Evolutionary conservation across 2,113 vertebrate genomes (phyloP).

Genomic region (Hippocampus abdominalis): DNA sequence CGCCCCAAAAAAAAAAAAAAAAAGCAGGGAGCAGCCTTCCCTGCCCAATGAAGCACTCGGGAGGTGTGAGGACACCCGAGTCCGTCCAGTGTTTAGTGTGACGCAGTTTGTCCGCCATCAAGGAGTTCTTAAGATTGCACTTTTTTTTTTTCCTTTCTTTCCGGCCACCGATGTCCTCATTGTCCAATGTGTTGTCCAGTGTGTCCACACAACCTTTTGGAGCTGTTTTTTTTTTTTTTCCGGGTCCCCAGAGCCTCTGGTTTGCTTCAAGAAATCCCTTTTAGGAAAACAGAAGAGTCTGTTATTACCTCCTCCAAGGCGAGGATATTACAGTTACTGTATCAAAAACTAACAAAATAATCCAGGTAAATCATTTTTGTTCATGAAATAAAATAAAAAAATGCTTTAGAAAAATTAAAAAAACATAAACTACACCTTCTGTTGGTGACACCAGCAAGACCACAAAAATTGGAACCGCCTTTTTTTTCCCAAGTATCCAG

Average conservation of each 20-base stretch:
- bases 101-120: conserved; percentile 23
- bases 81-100: conserved; percentile 57
- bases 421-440: no score
- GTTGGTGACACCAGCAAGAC: no score
- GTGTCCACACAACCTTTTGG: conserved; percentile 16
- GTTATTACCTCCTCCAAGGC: not conserved
- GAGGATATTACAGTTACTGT: no score
- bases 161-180: not conserved
- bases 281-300: conserved; percentile 4
- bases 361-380: no score
- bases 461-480: no score
- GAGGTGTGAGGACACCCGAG: not conserved
- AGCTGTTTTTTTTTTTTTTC: not conserved
- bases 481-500: no score
- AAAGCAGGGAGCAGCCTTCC: conserved; percentile 7
- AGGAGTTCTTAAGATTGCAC: conserved; percentile 50
- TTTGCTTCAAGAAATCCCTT: conserved; percentile 28
- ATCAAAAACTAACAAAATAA: no score
- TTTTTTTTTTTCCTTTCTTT: conserved; percentile 13
- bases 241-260: conserved; percentile 10
- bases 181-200: conserved; percentile 2
- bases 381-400: no score
- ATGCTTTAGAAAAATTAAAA: no score
- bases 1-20: not conserved
- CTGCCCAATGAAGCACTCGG: conserved; percentile 42